phyloP scores from a whole-genome alignment of 2,797 vertebrate species.

The Takifugu ocellatus region DNA sequence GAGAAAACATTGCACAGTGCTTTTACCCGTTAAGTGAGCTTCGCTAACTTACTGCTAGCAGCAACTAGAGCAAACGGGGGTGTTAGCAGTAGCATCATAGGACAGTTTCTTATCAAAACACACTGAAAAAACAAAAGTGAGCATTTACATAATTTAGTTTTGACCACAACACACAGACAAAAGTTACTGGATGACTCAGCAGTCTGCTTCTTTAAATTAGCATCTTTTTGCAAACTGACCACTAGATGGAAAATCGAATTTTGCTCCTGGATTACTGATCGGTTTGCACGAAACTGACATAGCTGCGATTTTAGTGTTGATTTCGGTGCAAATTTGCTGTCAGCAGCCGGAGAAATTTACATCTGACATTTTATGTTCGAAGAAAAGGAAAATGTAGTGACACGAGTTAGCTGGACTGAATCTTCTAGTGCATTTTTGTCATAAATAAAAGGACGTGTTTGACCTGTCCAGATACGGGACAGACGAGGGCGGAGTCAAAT shows the following conservation, averaged over 20 bases:
- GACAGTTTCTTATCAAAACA: neutral
- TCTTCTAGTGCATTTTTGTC: conserved; percentile 61
- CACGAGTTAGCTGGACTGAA: conserved; percentile 4
- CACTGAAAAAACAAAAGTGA: neutral
- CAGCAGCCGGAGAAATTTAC: neutral
- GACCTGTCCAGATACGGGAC: conserved; percentile 1
- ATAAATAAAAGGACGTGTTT: conserved; percentile 45
- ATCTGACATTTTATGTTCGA: neutral
- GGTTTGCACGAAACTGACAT: neutral
- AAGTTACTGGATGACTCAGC: no score
- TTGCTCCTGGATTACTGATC: no score
- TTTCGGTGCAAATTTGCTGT: neutral
- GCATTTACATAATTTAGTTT: no score
- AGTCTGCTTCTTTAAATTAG: no score
- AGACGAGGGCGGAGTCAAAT: conserved; percentile 3
- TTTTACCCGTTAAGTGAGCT: neutral
- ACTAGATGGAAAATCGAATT: no score
- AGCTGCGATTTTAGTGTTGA: neutral
- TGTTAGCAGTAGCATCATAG: neutral
- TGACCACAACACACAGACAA: no score
- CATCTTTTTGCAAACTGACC: no score
- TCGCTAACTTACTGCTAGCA: conserved; percentile 8
- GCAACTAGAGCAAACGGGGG: conserved; percentile 11
- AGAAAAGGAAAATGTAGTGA: conserved; percentile 1
- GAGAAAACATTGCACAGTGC: neutral